These are phyloP conservation scores for Phyllotreta striolata DNA, from an alignment of 2,888 invertebrate genomes.

Conservation along the genomic window DNA sequence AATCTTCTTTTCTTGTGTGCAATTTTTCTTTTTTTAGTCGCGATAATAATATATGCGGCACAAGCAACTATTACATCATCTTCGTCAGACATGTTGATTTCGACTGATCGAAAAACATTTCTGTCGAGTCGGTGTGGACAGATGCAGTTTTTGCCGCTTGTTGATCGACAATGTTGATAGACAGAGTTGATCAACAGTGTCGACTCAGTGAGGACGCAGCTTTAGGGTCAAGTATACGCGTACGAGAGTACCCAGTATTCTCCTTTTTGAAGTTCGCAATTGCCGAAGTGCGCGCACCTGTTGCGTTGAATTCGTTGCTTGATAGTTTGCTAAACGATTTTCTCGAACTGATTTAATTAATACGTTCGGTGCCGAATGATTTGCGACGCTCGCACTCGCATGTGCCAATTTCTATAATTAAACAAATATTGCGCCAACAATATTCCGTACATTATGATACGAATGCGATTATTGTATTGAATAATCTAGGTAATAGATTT, in stretches of 20 bases:
- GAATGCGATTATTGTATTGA: slow-evolving; percentile 11
- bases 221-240: too few relatives aligned
- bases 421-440: slow-evolving; percentile 22
- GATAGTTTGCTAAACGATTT: slow-evolving; percentile 12
- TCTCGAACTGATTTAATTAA: slow-evolving; percentile 10
- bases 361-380: slow-evolving; percentile 3
- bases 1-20: too few relatives aligned
- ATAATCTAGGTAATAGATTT: slow-evolving; percentile 9
- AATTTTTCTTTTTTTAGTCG: too few relatives aligned
- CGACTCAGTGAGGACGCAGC: too few relatives aligned
- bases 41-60: too few relatives aligned
- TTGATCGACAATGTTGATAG: too few relatives aligned
- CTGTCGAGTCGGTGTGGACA: too few relatives aligned
- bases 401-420: slow-evolving; percentile 29
- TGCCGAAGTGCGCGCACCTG: not conserved
- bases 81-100: too few relatives aligned
- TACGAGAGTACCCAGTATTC: not conserved
- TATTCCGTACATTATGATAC: slow-evolving; percentile 18
- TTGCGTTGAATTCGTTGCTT: not conserved
- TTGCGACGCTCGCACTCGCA: slow-evolving; percentile 15
- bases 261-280: not conserved
- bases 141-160: too few relatives aligned
- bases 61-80: too few relatives aligned
- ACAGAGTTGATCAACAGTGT: too few relatives aligned
- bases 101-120: too few relatives aligned